Base-by-base conservation (phyloP, 2,888 invertebrate species). In the Therioaphis trifolii region DNA sequence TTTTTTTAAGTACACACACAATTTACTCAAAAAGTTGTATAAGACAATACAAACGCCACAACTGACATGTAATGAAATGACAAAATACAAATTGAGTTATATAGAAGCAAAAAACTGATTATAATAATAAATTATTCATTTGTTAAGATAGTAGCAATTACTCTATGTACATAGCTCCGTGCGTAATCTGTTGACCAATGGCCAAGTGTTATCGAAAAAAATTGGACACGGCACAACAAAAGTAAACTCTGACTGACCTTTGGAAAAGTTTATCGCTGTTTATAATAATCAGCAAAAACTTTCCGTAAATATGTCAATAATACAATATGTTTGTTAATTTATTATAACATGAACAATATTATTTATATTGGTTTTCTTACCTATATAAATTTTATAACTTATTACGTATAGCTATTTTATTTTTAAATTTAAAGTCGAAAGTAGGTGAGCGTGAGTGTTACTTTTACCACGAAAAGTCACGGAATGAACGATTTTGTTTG, bases 151-250 rank as follows among this genome's bases (percentile, higher is more conserved):
- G 27, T 35, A 55, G 27, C 15, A 52, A 78, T 68, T 40, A 78
- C 24, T 35, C 35, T 35, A 77, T 49, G 66, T 68, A 66, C 40
- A 18, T 11, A 40, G 35, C 40, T 40, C 49, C 61, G 27, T 61
- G 24, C 40, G 72, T 72, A 82, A 82, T 82, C 72, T 72, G 52
- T 82, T 82, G 80, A 82, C 49, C 46, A 46, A 72, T 35, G n/a
- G 71, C 71, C 80, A 82, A 72, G 61, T 61, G 61, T 82, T 82
- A 82, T 82, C 80, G 80, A 72, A 35, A 49, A 82, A 63, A 71
- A 55, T 80, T 71, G 79, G 69, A 80, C 71, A 14, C 27, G 18
- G 58, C 46, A 71, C 69, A 79, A 79, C n/a, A 43, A 58, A 68
- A 52, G 35, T 52, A 78, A 78, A 68, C 68, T 78, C 49, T 52